Conservation (phyloP, 2,113 vertebrate species). For the Sinocyclocheilus maitianheensis region DNA sequence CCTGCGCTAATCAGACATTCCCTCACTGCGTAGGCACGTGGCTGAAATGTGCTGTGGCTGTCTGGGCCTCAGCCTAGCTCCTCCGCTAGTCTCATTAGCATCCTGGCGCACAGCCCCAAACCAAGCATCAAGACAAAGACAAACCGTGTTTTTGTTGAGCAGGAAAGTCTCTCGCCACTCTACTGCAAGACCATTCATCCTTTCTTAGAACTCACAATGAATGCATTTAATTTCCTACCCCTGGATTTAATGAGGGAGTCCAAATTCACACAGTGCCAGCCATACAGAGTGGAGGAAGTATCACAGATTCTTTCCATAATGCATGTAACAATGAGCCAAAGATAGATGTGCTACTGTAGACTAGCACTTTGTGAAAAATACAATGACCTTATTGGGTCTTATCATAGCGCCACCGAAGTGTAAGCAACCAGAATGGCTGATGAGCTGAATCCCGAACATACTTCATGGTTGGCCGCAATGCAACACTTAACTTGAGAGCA, state of each 20-base stretch:
- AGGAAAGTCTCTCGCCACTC: constrained; percentile 40
- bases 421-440: neutral
- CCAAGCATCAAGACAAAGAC: constrained; percentile 44
- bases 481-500: neutral
- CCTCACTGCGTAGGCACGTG: constrained; percentile 37
- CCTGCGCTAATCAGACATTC: constrained; percentile 44
- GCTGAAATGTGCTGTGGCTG: constrained; percentile 47
- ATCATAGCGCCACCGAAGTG: neutral
- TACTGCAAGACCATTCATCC: constrained; percentile 40
- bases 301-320: constrained; percentile 24
- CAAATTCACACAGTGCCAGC: neutral
- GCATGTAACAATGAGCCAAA: constrained; percentile 9
- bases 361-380: neutral
- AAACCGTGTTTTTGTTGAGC: constrained; percentile 43
- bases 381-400: neutral
- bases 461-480: neutral
- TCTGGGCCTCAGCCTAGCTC: constrained; percentile 23
- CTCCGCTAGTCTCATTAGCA: constrained; percentile 55
- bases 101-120: constrained; percentile 39
- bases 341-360: neutral
- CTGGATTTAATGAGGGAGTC: constrained; percentile 32
- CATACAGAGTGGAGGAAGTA: neutral
- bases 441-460: neutral
- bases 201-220: constrained; percentile 36
- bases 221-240: constrained; percentile 38